These are phyloP conservation scores for Leiothrix lutea DNA, from an alignment of 2,113 vertebrate genomes.

Conservation along the genomic window DNA sequence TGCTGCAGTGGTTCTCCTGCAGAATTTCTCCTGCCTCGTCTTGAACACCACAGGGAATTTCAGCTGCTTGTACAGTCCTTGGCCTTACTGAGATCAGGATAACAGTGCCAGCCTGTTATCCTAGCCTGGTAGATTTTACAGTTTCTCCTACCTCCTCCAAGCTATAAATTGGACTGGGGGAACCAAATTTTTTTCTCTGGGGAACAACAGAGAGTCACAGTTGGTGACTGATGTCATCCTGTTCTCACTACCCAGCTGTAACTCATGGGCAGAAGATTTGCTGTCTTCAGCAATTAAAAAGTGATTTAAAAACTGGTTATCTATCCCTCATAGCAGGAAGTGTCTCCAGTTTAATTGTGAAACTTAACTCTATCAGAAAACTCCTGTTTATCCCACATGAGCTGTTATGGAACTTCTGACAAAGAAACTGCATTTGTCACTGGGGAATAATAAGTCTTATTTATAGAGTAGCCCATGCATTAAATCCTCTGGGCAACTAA, in stretches of 20 bases:
- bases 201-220: not conserved
- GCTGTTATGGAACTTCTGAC: conserved; percentile 12
- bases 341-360: conserved; percentile 11
- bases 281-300: not conserved
- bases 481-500: conserved; percentile 34
- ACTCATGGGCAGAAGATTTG: not conserved
- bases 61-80: not conserved
- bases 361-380: conserved; percentile 23
- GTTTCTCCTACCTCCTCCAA: not conserved
- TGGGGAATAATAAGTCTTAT: conserved; percentile 33
- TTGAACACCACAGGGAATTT: not conserved
- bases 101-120: not conserved
- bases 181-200: not conserved
- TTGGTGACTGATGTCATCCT: not conserved
- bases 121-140: not conserved
- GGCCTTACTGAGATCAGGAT: not conserved
- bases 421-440: conserved; percentile 8
- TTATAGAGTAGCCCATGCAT: conserved; percentile 35
- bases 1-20: not conserved
- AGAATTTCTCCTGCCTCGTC: not conserved
- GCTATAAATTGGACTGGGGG: not conserved
- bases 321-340: not conserved
- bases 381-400: not conserved
- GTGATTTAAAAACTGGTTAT: not conserved
- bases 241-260: not conserved